phyloP scores from a whole-genome alignment of 2,888 invertebrate species.

The Plagiodera versicolora region DNA sequence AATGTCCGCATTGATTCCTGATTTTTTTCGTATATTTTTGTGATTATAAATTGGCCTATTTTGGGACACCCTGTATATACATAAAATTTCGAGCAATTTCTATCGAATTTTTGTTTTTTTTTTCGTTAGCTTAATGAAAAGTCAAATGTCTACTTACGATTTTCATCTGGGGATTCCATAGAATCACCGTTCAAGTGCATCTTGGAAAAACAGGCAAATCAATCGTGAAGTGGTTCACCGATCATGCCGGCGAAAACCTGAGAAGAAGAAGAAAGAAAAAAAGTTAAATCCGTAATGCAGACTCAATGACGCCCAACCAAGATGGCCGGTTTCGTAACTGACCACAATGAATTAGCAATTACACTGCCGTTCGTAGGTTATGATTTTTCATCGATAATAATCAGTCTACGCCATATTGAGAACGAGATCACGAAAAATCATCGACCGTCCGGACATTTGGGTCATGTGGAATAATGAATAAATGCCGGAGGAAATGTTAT shows the following conservation, averaged over 20 bases:
- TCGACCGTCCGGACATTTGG: conserved; percentile 18
- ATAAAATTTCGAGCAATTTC: no score
- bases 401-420: not conserved
- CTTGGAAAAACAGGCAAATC: conserved; percentile 18
- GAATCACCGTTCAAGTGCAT: conserved; percentile 52
- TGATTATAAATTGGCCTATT: no score
- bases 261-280: conserved; percentile 2
- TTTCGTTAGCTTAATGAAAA: no score
- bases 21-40: no score
- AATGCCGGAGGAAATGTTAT: conserved; percentile 17
- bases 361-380: not conserved
- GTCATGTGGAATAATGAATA: conserved; percentile 20
- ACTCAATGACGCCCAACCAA: not conserved
- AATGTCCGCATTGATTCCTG: no score
- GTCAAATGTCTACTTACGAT: conserved; percentile 43
- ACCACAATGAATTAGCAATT: not conserved
- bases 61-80: no score
- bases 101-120: conserved; percentile 4
- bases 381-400: not conserved
- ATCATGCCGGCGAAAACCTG: conserved; percentile 16
- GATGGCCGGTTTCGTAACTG: not conserved
- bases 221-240: not conserved
- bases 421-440: conserved; percentile 9
- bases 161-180: conserved; percentile 51
- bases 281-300: not conserved